Percentiles rank a stretch among this genome's conserved stretches.
Evolutionary conservation across 2,888 invertebrate genomes (phyloP).

Genomic region (Pilophorus perplexus): DNA sequence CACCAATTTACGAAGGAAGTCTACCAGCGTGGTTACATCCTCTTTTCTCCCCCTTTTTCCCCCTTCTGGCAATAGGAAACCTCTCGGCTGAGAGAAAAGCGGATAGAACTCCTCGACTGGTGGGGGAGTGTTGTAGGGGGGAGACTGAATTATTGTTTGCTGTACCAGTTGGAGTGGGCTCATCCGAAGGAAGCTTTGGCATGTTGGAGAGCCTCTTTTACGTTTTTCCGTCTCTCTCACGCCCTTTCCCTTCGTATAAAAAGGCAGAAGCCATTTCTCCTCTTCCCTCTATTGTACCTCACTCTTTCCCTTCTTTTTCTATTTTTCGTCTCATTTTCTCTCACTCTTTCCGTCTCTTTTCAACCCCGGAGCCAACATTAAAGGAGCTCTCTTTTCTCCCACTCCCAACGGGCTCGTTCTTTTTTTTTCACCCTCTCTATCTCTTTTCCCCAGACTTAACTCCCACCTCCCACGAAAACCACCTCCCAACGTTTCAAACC

Average conservation of each 20-base stretch:
- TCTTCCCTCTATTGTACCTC: constrained; percentile 9
- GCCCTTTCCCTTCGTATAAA: background rate
- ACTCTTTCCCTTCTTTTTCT: constrained; percentile 2
- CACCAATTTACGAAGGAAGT: background rate
- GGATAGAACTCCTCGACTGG: too few species aligned
- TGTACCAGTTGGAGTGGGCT: background rate
- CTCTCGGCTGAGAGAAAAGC: background rate
- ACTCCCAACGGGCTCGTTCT: background rate
- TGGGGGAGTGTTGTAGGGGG: background rate
- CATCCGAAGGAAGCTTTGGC: constrained; percentile 17
- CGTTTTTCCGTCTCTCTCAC: constrained; percentile 2
- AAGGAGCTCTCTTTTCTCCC: background rate
- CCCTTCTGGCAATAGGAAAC: background rate
- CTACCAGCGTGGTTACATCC: background rate
- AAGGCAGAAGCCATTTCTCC: constrained; percentile 12
- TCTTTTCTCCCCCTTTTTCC: background rate
- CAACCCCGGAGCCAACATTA: constrained; percentile 19
- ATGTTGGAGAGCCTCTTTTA: constrained; percentile 11
- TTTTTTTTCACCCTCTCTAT: too few species aligned
- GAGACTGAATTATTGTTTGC: constrained; percentile 26
- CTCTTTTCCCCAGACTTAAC: background rate
- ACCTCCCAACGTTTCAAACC: too few species aligned
- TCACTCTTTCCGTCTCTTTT: background rate
- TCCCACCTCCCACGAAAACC: too few species aligned
- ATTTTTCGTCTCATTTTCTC: background rate